Conservation (phyloP, 2,113 vertebrate genomes). For the Urocynchramus pylzowi region DNA sequence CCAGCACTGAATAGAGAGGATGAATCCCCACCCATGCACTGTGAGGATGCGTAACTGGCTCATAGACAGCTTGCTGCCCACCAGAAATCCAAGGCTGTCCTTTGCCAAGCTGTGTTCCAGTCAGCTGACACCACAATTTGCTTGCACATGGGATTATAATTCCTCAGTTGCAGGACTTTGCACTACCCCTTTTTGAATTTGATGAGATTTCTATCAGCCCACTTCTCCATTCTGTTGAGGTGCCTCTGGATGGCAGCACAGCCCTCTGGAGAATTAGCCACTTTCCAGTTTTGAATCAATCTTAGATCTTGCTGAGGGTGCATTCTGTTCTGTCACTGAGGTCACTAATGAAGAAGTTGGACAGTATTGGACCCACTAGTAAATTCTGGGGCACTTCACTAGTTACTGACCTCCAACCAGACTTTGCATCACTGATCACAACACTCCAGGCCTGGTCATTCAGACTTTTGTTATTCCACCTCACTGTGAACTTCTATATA, state of each 20-base stretch:
- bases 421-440: background rate
- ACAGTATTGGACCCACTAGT: background rate
- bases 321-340: rapidly evolving
- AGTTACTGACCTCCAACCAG: background rate
- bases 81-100: background rate
- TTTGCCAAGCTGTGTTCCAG: background rate
- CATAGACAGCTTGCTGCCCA: background rate
- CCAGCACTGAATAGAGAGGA: background rate
- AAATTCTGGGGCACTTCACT: background rate
- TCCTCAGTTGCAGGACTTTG: background rate
- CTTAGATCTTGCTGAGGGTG: background rate
- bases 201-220: background rate
- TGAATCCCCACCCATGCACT: background rate
- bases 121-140: background rate
- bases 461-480: background rate
- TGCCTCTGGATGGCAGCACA: background rate
- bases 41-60: background rate
- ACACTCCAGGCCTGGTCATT: background rate
- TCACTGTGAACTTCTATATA: background rate
- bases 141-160: background rate
- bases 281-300: background rate
- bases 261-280: background rate
- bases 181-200: background rate
- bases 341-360: background rate
- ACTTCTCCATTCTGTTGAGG: background rate